Conservation (phyloP, 2,113 vertebrate species). For the Oryzias curvinotus region DNA sequence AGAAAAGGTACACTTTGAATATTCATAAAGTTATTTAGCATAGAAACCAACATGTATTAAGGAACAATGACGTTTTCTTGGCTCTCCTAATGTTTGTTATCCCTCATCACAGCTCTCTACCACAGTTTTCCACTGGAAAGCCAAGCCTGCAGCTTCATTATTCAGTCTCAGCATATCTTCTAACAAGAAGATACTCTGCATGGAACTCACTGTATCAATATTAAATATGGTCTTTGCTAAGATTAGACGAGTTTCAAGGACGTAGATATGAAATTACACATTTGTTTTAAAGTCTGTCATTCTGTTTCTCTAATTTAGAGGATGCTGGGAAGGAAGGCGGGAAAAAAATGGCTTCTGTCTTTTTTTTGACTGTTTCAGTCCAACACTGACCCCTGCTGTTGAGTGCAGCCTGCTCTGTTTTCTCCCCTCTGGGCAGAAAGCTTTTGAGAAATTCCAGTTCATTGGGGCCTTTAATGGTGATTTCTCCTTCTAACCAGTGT, state of each 20-base stretch:
- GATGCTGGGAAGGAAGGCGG: neutral
- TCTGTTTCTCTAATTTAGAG: constrained; percentile 25
- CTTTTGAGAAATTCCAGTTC: constrained; percentile 1
- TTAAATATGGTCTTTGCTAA: constrained; percentile 73
- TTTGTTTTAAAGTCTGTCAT: constrained; percentile 58
- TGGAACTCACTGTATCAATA: constrained; percentile 59
- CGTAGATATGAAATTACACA: constrained; percentile 72
- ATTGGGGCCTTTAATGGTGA: neutral
- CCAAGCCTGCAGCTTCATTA: constrained; percentile 52
- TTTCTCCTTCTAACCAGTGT: neutral
- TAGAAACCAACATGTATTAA: too few relatives aligned
- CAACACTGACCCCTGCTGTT: constrained; percentile 76
- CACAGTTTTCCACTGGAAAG: neutral
- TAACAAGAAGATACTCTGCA: constrained; percentile 40
- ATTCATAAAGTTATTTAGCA: too few relatives aligned
- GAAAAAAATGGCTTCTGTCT: constrained; percentile 3
- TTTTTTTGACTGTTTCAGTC: constrained; percentile 36
- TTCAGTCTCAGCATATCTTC: constrained; percentile 47
- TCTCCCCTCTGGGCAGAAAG: neutral
- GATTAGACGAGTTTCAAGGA: constrained; percentile 72
- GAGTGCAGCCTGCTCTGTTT: constrained; percentile 5
- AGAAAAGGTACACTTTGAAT: too few relatives aligned
- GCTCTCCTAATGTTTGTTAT: too few relatives aligned
- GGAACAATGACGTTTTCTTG: too few relatives aligned
- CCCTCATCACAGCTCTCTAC: too few relatives aligned